phyloP scores from a whole-genome alignment of 1,140 invertebrate genomes.

The Lethrus apterus region DNA sequence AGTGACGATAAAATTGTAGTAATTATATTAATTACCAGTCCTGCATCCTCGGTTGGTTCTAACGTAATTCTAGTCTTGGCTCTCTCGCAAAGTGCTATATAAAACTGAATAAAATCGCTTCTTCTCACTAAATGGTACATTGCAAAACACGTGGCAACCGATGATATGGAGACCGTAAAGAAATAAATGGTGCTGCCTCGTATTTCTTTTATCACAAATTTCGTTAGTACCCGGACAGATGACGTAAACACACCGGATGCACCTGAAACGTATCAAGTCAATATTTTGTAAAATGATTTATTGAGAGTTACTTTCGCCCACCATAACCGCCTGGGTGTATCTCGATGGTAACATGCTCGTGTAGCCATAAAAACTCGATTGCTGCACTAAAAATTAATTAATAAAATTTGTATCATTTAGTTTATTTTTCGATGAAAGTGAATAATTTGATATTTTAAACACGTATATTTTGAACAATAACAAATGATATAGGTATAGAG shows the following conservation, averaged over 20 bases:
- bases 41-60: conserved; percentile 72
- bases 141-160: conserved; percentile 66
- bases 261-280: conserved; percentile 47
- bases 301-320: conserved; percentile 73
- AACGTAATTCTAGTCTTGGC: conserved; percentile 63
- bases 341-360: conserved; percentile 82
- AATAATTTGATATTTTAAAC: not conserved
- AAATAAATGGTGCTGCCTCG: conserved; percentile 77
- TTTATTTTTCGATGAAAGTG: not conserved
- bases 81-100: conserved; percentile 65
- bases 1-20: conserved; percentile 18
- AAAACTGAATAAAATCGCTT: conserved; percentile 77
- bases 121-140: conserved; percentile 67
- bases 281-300: not conserved
- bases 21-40: conserved; percentile 51
- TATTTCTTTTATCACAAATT: conserved; percentile 64
- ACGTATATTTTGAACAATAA: not conserved
- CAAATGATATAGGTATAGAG: no score
- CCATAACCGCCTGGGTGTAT: conserved; percentile 90
- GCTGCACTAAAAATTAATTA: conserved; percentile 60
- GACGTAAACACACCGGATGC: conserved; percentile 81
- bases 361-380: conserved; percentile 91
- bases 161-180: conserved; percentile 68
- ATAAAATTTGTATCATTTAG: no score
- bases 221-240: conserved; percentile 73